These are phyloP conservation scores for Thunnus albacares DNA, from an alignment of 2,797 vertebrate species.

Conservation along the genomic window DNA sequence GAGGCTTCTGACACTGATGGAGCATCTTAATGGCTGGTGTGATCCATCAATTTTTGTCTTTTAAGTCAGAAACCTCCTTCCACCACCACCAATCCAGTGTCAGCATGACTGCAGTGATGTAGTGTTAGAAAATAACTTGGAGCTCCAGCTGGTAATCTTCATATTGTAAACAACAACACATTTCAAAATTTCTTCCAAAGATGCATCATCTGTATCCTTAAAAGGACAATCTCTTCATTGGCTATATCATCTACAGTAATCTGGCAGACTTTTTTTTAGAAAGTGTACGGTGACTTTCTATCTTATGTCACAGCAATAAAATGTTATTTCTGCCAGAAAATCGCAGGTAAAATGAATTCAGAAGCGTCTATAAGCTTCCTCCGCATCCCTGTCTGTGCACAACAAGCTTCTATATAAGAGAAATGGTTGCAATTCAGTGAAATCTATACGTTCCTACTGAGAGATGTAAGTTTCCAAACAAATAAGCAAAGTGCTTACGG, in stretches of 20 bases:
- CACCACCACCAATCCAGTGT: conserved; percentile 12
- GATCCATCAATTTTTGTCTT: background rate
- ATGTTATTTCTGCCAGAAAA: background rate
- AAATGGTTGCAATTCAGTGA: background rate
- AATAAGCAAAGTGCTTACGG: conserved; percentile 64
- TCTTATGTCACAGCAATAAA: background rate
- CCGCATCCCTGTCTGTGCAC: background rate
- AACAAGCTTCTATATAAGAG: background rate
- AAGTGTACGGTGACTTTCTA: background rate
- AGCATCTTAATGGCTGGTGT: conserved; percentile 21
- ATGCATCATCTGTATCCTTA: background rate
- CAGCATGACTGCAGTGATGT: background rate
- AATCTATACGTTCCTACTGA: background rate
- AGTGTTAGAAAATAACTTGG: conserved; percentile 12
- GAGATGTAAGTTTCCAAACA: conserved; percentile 33
- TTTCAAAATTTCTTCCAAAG: background rate
- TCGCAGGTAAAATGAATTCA: background rate
- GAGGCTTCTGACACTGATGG: conserved; percentile 16
- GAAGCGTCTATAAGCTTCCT: background rate
- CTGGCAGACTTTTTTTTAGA: background rate
- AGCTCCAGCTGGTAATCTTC: background rate
- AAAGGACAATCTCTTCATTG: background rate
- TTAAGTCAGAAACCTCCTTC: background rate
- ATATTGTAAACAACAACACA: conserved; percentile 16
- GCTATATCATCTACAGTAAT: background rate